A percentile compares a stretch with the other conserved stretches of the same genome.
Conservation (phyloP, 1,140 invertebrate genomes). For the Macrobrachium nipponense region DNA sequence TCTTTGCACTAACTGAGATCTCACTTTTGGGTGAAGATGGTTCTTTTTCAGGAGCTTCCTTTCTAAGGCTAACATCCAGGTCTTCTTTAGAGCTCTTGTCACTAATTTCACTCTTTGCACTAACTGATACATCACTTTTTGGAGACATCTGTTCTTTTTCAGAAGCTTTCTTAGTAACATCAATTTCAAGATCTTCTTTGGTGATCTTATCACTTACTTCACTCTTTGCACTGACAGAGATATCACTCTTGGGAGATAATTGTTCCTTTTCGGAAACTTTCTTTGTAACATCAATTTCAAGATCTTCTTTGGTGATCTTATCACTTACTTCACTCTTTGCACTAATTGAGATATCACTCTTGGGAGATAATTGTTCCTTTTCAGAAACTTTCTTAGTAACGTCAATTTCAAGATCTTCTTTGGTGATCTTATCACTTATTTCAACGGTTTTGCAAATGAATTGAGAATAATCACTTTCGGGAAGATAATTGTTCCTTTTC, state of each 20-base stretch:
- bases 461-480: no score
- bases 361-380: constrained; percentile 10
- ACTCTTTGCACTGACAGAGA: constrained; percentile 40
- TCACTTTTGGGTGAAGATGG: constrained; percentile 36
- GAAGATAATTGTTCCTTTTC: no score
- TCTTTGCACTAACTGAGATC: constrained; percentile 25
- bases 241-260: constrained; percentile 18
- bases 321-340: constrained; percentile 8
- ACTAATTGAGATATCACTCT: constrained; percentile 10
- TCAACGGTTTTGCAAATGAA: background rate
- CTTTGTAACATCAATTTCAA: background rate
- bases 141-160: constrained; percentile 6
- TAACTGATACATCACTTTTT: constrained; percentile 9
- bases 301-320: background rate
- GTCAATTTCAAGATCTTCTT: constrained; percentile 11
- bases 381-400: background rate
- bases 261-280: background rate
- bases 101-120: constrained; percentile 42
- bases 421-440: background rate
- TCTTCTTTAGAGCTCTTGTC: background rate
- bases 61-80: background rate
- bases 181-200: background rate
- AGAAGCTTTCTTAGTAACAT: constrained; percentile 6
- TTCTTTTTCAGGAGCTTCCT: constrained; percentile 15
- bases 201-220: constrained; percentile 6